Evolutionary conservation across 2,113 vertebrate genomes (phyloP), one percentile per base, ranked within the genome.

Genomic region (Periophthalmus modestus): DNA sequence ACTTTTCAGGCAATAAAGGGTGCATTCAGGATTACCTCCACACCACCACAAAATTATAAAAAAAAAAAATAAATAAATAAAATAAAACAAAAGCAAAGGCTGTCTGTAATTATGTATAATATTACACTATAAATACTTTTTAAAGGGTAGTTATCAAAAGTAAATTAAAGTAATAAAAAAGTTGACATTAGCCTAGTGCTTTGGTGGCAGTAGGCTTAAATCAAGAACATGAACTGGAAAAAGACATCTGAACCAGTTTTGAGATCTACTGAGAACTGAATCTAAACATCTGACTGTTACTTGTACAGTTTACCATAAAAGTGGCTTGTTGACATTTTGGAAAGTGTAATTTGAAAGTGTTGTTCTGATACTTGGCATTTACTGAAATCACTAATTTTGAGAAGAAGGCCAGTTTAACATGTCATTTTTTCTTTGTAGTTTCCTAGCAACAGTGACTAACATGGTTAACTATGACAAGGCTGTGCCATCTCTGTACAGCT

Each of bases 391-490:
- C 3, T 0, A 1, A 62, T 80, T 68, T 55, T 19, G 11, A 57
- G 39, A 48, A 13, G 18, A 72, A 68, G n/a, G 13, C 1, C 68
- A 66, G 19, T 48, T 68, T 77, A 72, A 21, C 58, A 36, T 4
- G 1, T 18, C 21, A 75, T 57, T 23, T 18, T n/a, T 68, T 75
- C 70, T 62, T 61, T 55, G 65, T 62, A 73, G 83, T 87, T 87
- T 66, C 86, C 68, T 75, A 69, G 86, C 82, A 85, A 83, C 86
- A 52, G 46, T 77, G 71, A 72, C 58, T 62, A 19, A 54, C 66
- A 80, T 58, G 66, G 75, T 79, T 66, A 66, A 63, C 18, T 23
- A 66, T 74, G 71, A 70, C 58, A 67, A 68, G 54, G 18, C 47
- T 57, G 58, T 70, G 69, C 33, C 18, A 9, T 75, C 43, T 62